A percentile compares a stretch with the other conserved stretches of the same genome.
These are phyloP conservation scores for Coregonus clupeaformis DNA, from an alignment of 2,113 vertebrate species.

Conservation along the genomic window DNA sequence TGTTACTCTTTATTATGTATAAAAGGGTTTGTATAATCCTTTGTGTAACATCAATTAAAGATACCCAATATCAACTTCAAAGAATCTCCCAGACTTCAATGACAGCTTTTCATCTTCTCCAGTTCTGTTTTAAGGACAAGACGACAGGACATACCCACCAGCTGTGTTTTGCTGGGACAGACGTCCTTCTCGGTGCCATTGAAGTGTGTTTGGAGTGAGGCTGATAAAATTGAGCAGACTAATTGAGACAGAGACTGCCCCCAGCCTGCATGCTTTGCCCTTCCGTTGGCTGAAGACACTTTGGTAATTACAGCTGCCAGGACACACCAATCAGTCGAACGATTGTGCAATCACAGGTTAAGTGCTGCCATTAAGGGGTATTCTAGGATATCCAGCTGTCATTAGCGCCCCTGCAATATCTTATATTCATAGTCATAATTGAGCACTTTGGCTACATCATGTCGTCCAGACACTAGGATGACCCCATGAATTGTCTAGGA, in stretches of 20 bases:
- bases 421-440: constrained; percentile 1
- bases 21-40: no score
- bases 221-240: constrained; percentile 59
- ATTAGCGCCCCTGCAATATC: constrained; percentile 40
- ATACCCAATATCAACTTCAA: constrained; percentile 49
- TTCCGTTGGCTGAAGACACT: constrained; percentile 52
- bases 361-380: constrained; percentile 49
- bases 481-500: neutral
- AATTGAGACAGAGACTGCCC: constrained; percentile 71
- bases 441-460: neutral
- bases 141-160: neutral
- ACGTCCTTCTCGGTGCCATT: constrained; percentile 50
- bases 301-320: constrained; percentile 65
- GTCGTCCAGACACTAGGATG: constrained; percentile 9
- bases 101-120: constrained; percentile 39
- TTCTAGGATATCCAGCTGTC: constrained; percentile 45
- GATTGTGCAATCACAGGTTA: constrained; percentile 53
- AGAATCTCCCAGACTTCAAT: constrained; percentile 56
- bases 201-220: constrained; percentile 49
- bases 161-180: constrained; percentile 55
- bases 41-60: constrained; percentile 34
- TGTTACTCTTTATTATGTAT: no score
- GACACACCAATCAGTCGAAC: constrained; percentile 59
- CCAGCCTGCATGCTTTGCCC: constrained; percentile 41
- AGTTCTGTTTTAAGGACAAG: neutral